Base-by-base conservation (phyloP, 2,113 vertebrate species). In the Nycticebus coucang region DNA sequence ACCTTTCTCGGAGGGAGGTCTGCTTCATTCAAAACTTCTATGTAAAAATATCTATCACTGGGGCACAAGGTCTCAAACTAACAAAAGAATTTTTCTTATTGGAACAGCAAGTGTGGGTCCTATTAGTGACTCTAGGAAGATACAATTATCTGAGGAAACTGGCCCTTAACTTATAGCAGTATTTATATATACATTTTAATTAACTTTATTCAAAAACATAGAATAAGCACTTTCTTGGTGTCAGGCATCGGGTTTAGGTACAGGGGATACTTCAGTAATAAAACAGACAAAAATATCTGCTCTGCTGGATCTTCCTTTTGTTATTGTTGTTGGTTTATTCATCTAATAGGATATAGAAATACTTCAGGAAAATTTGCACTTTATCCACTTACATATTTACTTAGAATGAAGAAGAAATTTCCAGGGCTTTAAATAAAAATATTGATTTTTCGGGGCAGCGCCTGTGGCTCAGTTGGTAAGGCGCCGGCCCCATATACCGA, bases 351-450 rank as follows among this genome's bases (percentile, higher is more conserved):
- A 60, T 30, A 41, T 26, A 77, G 66, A 72, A 88, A 66, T 50
- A 22, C 18, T 91, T 74, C 13, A 50, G 24, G 41, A 26, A 86
- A 94, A 64, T 55, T 85, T 85, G 26, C 21, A 55, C 91, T 89
- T 82, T 79, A 13, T 68, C 35, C 5, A 30, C 28, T 66, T 86
- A 75, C 33, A 57, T n/a, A 30, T 74, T 96, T 94, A 26, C 30
- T 22, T 41, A 87, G 72, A 94, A 64, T 75, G 21, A 91, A 81
- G 6, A 93, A 10, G 82, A 94, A 79, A 91, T 60, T 37, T 88
- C 35, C 75, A 17, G 4, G 26, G 85, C 41, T 33, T 95, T 80
- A 93, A 85, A 41, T 74, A 45, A 91, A 79, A 80, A 75, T n/a
- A 80, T 2, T 18, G 26, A 59, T 71, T 64, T 64, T 64, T 11